Percentiles rank a stretch among this genome's conserved stretches.
Conservation (phyloP, 2,797 vertebrate species). For the Erpetoichthys calabaricus region DNA sequence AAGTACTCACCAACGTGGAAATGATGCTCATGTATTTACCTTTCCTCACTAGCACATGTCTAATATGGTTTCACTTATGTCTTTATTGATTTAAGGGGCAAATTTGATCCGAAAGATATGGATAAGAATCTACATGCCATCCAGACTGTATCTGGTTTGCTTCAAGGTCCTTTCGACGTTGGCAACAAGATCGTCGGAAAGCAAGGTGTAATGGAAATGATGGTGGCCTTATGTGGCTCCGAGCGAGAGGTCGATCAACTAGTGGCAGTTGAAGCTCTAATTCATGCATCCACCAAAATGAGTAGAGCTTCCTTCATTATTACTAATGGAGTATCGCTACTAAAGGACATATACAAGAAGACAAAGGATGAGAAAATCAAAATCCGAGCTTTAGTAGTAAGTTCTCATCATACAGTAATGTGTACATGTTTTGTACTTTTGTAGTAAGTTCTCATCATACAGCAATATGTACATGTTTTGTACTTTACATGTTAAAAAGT, state of each 20-base stretch:
- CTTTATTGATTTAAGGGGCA: constrained; percentile 48
- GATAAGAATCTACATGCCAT: constrained; percentile 88
- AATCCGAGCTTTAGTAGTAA: constrained; percentile 87
- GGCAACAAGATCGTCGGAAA: constrained; percentile 73
- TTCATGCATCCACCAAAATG: constrained; percentile 84
- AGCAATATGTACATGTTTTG: too few species aligned
- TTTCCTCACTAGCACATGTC: too few species aligned
- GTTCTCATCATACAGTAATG: constrained; percentile 11
- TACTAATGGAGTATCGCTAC: constrained; percentile 74
- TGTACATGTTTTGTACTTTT: too few species aligned
- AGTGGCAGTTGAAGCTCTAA: constrained; percentile 88
- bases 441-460: constrained; percentile 58
- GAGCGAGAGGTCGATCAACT: constrained; percentile 91
- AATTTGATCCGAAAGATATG: constrained; percentile 90
- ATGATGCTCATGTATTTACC: too few species aligned
- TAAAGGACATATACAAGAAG: constrained; percentile 95
- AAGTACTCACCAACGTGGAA: too few species aligned
- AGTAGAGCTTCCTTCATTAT: constrained; percentile 89
- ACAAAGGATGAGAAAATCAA: constrained; percentile 95
- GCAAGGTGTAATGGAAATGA: constrained; percentile 96
- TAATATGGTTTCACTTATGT: not conserved
- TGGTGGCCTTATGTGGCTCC: constrained; percentile 87
- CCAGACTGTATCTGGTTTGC: constrained; percentile 76
- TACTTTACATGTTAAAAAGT: too few species aligned
- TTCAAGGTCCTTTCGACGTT: constrained; percentile 91